Conservation (phyloP, 1,140 invertebrate genomes). For the Leptopilina clavipes region DNA sequence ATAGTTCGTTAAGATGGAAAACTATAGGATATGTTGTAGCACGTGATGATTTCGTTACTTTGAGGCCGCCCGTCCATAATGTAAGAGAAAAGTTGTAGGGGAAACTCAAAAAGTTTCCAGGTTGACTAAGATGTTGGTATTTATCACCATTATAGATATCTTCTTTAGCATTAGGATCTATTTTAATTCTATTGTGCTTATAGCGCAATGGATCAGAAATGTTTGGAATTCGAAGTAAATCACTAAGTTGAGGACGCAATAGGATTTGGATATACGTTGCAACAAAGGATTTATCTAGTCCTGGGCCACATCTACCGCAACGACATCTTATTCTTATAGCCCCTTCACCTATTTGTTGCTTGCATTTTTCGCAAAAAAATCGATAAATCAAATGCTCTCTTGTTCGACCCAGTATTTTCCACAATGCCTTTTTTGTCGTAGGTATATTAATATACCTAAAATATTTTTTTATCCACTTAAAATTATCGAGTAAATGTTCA, state of each 20-base stretch:
- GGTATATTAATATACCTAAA: too few relatives aligned
- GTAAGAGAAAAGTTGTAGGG: constrained; percentile 37
- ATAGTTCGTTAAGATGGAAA: constrained; percentile 13
- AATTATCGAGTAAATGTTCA: too few relatives aligned
- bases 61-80: background rate
- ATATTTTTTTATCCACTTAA: too few relatives aligned
- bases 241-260: constrained; percentile 42
- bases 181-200: constrained; percentile 38
- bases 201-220: constrained; percentile 40
- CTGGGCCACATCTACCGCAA: constrained; percentile 40
- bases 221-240: constrained; percentile 39
- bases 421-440: too few relatives aligned
- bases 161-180: constrained; percentile 41
- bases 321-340: constrained; percentile 28
- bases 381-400: constrained; percentile 28
- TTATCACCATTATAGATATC: constrained; percentile 44
- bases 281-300: constrained; percentile 23
- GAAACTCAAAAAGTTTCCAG: constrained; percentile 13
- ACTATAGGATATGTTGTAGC: background rate
- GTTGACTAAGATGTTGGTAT: constrained; percentile 32
- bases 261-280: background rate
- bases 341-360: constrained; percentile 22
- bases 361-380: constrained; percentile 39
- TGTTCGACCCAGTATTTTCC: constrained; percentile 1
- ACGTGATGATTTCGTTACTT: background rate